A percentile compares a stretch with the other conserved stretches of the same genome.
Evolutionary conservation across 2,888 invertebrate species (phyloP).

Genomic region (Noctua pronuba): DNA sequence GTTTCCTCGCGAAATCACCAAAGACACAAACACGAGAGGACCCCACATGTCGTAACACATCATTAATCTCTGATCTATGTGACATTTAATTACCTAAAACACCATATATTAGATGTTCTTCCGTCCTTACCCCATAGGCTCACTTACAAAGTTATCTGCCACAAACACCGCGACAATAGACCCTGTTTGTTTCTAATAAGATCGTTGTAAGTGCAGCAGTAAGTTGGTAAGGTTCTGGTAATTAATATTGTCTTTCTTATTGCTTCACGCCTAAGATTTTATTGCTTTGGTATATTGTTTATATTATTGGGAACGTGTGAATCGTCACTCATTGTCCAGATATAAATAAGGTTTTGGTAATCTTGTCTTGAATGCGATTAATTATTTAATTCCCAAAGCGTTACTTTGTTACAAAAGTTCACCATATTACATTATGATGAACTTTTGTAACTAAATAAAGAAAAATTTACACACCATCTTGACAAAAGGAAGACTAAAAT

Average conservation of each 20-base stretch:
- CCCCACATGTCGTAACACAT: conserved; percentile 86
- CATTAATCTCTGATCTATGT: conserved; percentile 90
- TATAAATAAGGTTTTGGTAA: conserved; percentile 1
- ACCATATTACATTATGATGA: no score
- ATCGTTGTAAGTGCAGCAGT: conserved; percentile 34
- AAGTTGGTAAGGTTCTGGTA: conserved; percentile 70
- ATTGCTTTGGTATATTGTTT: conserved; percentile 76
- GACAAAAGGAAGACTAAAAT: neutral
- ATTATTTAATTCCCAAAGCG: neutral
- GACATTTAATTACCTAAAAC: conserved; percentile 91
- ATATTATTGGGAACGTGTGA: conserved; percentile 68
- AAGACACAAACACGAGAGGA: conserved; percentile 69
- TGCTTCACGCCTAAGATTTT: conserved; percentile 90
- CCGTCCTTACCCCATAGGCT: conserved; percentile 82
- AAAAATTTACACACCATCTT: neutral
- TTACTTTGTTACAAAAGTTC: no score
- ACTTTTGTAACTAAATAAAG: no score
- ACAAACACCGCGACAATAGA: conserved; percentile 42
- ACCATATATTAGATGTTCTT: conserved; percentile 89
- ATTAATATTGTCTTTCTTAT: conserved; percentile 89
- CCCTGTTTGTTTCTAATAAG: conserved; percentile 66
- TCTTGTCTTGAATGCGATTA: neutral
- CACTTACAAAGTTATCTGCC: conserved; percentile 66
- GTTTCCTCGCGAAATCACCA: conserved; percentile 62
- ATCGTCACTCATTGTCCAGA: conserved; percentile 50